Percentiles rank a stretch among this genome's conserved stretches.
Conservation (phyloP, 2,797 vertebrate genomes). For the Enoplosus armatus region DNA sequence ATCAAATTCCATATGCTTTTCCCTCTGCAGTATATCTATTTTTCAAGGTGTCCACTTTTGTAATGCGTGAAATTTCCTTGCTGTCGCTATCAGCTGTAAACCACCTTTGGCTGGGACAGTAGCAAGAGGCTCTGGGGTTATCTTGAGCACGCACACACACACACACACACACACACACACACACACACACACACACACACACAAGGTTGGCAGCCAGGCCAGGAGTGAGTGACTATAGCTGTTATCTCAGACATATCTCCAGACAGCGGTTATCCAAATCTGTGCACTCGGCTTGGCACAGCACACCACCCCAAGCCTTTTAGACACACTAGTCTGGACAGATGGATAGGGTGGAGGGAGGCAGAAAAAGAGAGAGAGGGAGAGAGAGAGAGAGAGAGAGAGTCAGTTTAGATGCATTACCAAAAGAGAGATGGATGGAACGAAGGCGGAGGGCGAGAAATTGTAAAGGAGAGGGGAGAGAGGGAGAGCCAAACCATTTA, state of each 20-base stretch:
- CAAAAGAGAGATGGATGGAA: constrained; percentile 61
- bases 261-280: constrained; percentile 83
- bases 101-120: constrained; percentile 60
- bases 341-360: constrained; percentile 59
- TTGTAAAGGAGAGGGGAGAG: constrained; percentile 49
- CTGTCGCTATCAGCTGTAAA: constrained; percentile 74
- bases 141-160: constrained; percentile 52
- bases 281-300: constrained; percentile 76
- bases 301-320: constrained; percentile 72
- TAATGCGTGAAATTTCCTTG: constrained; percentile 72
- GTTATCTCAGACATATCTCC: constrained; percentile 82
- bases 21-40: constrained; percentile 56
- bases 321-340: constrained; percentile 77
- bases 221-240: constrained; percentile 74
- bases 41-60: constrained; percentile 73
- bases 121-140: constrained; percentile 72
- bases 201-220: constrained; percentile 56
- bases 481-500: constrained; percentile 47
- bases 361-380: background rate
- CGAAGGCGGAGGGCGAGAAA: constrained; percentile 54
- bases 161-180: constrained; percentile 7
- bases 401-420: constrained; percentile 64
- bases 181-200: constrained; percentile 23
- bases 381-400: background rate
- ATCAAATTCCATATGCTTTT: constrained; percentile 58